Percentiles rank a stretch among this genome's conserved stretches.
phyloP scores from a whole-genome alignment of 2,888 invertebrate species.

The Stenolophus ochropezus region DNA sequence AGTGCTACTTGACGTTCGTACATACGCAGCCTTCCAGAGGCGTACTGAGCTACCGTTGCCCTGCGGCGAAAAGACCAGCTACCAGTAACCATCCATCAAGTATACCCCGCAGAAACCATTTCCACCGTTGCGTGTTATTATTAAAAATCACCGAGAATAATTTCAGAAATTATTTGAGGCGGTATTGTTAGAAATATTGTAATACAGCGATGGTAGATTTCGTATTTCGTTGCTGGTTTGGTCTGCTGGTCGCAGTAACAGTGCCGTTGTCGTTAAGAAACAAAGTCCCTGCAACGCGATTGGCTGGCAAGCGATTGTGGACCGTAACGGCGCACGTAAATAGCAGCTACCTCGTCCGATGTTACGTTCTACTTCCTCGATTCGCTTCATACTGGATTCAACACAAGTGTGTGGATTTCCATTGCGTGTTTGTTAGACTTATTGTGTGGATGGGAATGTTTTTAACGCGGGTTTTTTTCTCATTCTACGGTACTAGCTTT shows the following conservation, averaged over 20 bases:
- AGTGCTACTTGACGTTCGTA: conserved; percentile 45
- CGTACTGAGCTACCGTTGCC: conserved; percentile 36
- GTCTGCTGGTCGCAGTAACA: conserved; percentile 29
- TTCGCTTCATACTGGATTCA: conserved; percentile 26
- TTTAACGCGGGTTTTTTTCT: conserved; percentile 11
- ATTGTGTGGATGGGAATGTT: conserved; percentile 30
- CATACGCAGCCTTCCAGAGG: conserved; percentile 38
- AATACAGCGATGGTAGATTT: conserved; percentile 36
- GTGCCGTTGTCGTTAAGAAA: conserved; percentile 32
- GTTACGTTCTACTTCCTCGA: conserved; percentile 51
- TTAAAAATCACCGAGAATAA: conserved; percentile 27
- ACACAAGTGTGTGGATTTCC: conserved; percentile 22
- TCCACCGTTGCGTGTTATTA: background rate
- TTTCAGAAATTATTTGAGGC: conserved; percentile 20
- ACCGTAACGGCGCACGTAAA: conserved; percentile 44
- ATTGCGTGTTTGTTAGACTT: conserved; percentile 20
- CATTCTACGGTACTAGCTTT: conserved; percentile 4
- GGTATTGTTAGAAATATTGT: conserved; percentile 33
- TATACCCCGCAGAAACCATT: background rate
- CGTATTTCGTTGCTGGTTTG: conserved; percentile 36
- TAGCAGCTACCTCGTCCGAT: conserved; percentile 47
- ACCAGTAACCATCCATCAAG: conserved; percentile 9
- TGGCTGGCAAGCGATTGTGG: conserved; percentile 43
- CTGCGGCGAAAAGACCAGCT: background rate
- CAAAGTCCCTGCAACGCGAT: conserved; percentile 29